phyloP scores from a whole-genome alignment of 2,888 invertebrate genomes.

The Hypselothyrea guttata region DNA sequence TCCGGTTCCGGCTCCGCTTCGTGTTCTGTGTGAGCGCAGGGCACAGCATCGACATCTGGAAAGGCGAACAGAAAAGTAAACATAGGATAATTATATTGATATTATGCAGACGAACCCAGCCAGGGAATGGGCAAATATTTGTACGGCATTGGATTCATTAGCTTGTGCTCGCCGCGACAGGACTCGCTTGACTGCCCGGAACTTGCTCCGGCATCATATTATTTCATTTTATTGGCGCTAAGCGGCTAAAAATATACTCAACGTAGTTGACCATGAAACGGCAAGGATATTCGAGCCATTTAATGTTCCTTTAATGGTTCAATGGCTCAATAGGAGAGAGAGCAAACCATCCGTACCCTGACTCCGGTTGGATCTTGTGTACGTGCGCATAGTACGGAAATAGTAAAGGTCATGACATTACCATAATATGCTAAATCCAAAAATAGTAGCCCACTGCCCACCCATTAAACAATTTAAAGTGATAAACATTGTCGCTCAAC shows the following conservation, averaged over 20 bases:
- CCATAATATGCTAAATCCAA: slow-evolving; percentile 50
- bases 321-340: slow-evolving; percentile 6
- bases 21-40: slow-evolving; percentile 70
- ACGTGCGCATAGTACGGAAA: slow-evolving; percentile 47
- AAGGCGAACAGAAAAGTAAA: background rate
- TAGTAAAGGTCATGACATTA: slow-evolving; percentile 41
- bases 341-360: slow-evolving; percentile 1
- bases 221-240: slow-evolving; percentile 41
- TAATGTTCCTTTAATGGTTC: slow-evolving; percentile 20
- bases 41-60: slow-evolving; percentile 79
- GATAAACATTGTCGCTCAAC: slow-evolving; percentile 46
- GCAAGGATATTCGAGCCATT: slow-evolving; percentile 21
- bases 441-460: slow-evolving; percentile 38
- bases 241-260: slow-evolving; percentile 44
- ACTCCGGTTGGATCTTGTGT: slow-evolving; percentile 16
- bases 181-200: slow-evolving; percentile 38
- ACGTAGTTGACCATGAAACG: slow-evolving; percentile 34
- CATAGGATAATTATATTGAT: background rate
- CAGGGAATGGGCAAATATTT: slow-evolving; percentile 51
- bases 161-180: slow-evolving; percentile 24
- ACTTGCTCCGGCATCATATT: slow-evolving; percentile 17
- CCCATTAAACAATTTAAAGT: slow-evolving; percentile 72
- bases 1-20: slow-evolving; percentile 44
- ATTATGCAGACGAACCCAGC: slow-evolving; percentile 14
- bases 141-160: slow-evolving; percentile 46